A percentile compares a stretch with the other conserved stretches of the same genome.
These are phyloP conservation scores for Drosophila paucipuncta DNA, from an alignment of 2,888 invertebrate species.

Conservation along the genomic window DNA sequence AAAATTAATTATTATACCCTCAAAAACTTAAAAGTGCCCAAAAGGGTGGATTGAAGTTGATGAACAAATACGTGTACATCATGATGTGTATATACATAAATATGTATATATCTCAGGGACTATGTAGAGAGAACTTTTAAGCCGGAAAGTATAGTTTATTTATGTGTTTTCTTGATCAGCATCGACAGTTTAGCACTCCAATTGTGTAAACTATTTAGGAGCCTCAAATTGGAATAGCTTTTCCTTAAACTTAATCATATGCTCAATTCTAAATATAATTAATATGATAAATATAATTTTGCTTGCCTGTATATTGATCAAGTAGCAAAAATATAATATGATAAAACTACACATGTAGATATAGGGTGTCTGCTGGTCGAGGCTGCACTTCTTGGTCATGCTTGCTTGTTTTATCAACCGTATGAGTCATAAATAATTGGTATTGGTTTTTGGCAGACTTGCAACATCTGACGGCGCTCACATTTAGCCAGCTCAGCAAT, in stretches of 20 bases:
- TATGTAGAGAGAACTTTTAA: background rate
- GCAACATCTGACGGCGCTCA: conserved; percentile 78
- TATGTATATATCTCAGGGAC: background rate
- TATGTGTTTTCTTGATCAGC: background rate
- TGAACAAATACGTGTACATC: background rate
- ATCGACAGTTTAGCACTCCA: background rate
- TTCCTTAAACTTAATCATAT: background rate
- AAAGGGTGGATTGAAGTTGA: background rate
- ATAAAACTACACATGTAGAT: background rate
- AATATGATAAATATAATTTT: background rate
- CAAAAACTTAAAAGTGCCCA: background rate
- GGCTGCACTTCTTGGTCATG: background rate
- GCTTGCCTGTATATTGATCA: background rate
- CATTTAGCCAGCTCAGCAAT: conserved; percentile 74
- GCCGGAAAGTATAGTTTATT: background rate
- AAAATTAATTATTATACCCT: conserved; percentile 6
- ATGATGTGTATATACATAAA: background rate
- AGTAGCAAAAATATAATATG: background rate
- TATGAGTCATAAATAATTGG: conserved; percentile 17
- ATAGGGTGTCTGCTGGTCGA: conserved; percentile 2
- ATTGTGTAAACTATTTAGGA: background rate
- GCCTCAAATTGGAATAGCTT: too few species aligned
- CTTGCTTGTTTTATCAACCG: background rate
- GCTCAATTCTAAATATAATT: background rate
- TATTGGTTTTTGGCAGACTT: conserved; percentile 69